phyloP scores from a whole-genome alignment of 2,113 vertebrate genomes.

The Pongo abelii region DNA sequence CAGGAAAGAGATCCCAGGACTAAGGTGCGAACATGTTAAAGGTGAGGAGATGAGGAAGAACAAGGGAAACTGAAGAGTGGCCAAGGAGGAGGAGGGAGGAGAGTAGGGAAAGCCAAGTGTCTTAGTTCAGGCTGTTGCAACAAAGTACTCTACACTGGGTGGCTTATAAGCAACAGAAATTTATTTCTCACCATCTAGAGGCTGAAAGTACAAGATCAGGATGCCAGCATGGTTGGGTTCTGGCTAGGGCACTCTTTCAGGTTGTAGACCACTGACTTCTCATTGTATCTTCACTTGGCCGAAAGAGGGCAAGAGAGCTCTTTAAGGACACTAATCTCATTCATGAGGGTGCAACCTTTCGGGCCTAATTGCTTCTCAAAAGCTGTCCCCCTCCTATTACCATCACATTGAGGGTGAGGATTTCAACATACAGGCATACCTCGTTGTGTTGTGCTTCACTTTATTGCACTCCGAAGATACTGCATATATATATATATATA shows the following conservation, averaged over 20 bases:
- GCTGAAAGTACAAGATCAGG: not conserved
- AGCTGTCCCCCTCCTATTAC: not conserved
- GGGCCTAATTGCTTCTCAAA: too few species aligned
- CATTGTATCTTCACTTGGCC: not conserved
- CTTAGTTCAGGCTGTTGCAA: not conserved
- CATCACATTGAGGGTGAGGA: not conserved
- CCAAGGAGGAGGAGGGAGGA: not conserved
- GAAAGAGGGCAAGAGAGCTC: too few species aligned
- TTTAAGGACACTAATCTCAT: not conserved
- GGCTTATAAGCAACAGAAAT: not conserved
- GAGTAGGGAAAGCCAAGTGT: not conserved
- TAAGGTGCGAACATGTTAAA: not conserved
- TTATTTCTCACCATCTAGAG: not conserved
- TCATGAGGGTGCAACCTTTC: not conserved
- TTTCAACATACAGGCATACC: not conserved
- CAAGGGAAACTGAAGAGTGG: not conserved
- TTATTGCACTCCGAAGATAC: not conserved
- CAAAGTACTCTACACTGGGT: not conserved
- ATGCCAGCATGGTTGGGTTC: not conserved
- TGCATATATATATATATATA: fast-evolving
- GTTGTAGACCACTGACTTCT: not conserved
- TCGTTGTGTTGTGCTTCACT: not conserved
- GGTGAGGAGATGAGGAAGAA: not conserved
- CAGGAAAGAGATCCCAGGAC: not conserved
- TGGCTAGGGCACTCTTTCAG: not conserved